Base-by-base conservation (phyloP, 92 coral and sea anemone species). In the Blastomussa wellsi region DNA sequence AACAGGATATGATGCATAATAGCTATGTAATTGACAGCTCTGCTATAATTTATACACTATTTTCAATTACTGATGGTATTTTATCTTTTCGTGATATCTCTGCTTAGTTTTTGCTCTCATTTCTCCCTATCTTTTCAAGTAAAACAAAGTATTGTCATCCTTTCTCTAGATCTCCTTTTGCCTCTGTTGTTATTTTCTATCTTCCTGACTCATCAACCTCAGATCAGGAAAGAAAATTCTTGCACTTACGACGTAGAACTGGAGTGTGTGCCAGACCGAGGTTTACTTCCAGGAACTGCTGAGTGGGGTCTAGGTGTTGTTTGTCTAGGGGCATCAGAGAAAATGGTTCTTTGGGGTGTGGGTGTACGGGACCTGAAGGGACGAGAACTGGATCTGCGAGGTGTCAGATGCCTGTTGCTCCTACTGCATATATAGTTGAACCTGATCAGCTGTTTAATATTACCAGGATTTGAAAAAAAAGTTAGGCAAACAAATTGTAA, bases 241-340 rank as follows among this genome's bases (percentile, higher is more conserved):
- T 79, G 53, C 67, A 92, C 98, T 94, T 94, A 94, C 98, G 93
- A 90, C 42, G 91, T 82, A 19, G 93, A 86, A 74, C 95, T 94
- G 37, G 98, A 92, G 32, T 62, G 80, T 19, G 98, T 90, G 66
- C 92, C 91, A 16, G 95, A 88, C 68, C 90, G 82, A 81, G 92
- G 82, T 81, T 42, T 78, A 35, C 90, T 89, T 57, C 87, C 80
- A 72, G 79, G 72, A 39, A 72, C 82, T 74, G 94, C 91, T n/a
- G 94, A 80, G 31, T 77, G 85, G 19, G 94, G 87, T 78, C 89
- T 83, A 28, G 94, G 87, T 72, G 93, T 79, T 64, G 76, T 86
- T 69, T 89, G 77, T 57, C 85, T 81, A 24, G 42, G 62, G 72
- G 86, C 68, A 19, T 83, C 83, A 74, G 28, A 41, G 29, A 35